Base-by-base conservation (phyloP, 64 coral and sea anemone genomes). In the Actinia tenebrosa region DNA sequence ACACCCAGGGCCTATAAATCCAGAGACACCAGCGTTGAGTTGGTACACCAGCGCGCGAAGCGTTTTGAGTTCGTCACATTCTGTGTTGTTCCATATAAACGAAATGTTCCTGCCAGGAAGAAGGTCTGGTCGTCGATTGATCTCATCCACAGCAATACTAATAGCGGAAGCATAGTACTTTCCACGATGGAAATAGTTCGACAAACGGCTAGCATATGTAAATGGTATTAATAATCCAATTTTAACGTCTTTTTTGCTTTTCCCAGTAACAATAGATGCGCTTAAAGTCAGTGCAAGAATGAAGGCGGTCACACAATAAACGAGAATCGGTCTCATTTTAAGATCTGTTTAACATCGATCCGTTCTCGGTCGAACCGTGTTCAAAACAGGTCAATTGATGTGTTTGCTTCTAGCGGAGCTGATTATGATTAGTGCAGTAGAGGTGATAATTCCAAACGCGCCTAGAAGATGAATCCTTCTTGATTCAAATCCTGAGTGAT, bases 41-140 rank as follows among this genome's bases (percentile, higher is more conserved):
- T 97, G 94, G 77, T 93, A 93, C 4, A 93, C 91, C 0, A 93
- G 9, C 1, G 88, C 86, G 27, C 89, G 85, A 18, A 97, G 18
- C 0, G 94, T 97, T 53, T 90, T 93, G 11, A 93, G 71, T 20
- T 97, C 94, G 44, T 97, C 91, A 55, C 94, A 97, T 81, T 84
- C 78, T 3, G 94, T 97, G 53, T 97, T 88, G 75, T 93, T 97
- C 94, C 94, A 97, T 14, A 97, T 93, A 45, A 97, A 97, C 20
- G 69, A 89, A 22, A 97, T 60, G 46, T 97, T 97, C 58, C 60
- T 80, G 47, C 94, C 94, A 61, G 94, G 88, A 18, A 97, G 83
- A 3, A 97, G 91, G 63, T 97, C 91, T 10, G 52, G 80, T 19
- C 91, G 60, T 78, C 85, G 80, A 46, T 97, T 97, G 17, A 97